Evolutionary conservation across 35 echinoderm and acorn worm species (phyloP).

Genomic region (Apostichopus japonicus): DNA sequence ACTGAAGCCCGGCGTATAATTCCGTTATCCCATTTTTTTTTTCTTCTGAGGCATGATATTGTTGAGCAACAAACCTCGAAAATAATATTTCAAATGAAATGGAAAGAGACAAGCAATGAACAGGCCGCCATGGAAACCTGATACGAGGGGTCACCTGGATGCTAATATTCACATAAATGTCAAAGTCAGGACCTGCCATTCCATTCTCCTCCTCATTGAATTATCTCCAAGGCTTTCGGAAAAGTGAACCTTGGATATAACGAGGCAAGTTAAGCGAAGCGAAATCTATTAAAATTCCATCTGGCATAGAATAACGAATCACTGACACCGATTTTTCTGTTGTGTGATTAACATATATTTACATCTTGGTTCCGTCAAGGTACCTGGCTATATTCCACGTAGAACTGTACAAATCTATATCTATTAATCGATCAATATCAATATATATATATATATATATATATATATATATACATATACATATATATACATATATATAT

Average conservation of each 20-base stretch:
- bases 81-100: conserved; percentile 10
- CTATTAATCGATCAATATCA: no score
- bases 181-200: background rate
- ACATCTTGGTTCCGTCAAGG: no score
- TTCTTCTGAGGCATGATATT: conserved; percentile 15
- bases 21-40: conserved; percentile 28
- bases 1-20: conserved; percentile 14
- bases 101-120: background rate
- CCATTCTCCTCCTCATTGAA: background rate
- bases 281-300: conserved; percentile 48
- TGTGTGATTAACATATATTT: no score
- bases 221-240: background rate
- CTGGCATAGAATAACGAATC: background rate
- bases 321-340: background rate
- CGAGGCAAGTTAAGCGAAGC: conserved; percentile 11
- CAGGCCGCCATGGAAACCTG: background rate
- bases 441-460: no score
- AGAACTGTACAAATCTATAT: no score
- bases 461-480: background rate
- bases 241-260: background rate
- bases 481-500: background rate
- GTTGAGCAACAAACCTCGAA: conserved; percentile 32
- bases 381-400: no score
- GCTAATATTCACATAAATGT: conserved; percentile 24
- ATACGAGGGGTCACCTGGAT: conserved; percentile 1